phyloP scores from a whole-genome alignment of 2,113 vertebrate species.

The Cisticola juncidis region DNA sequence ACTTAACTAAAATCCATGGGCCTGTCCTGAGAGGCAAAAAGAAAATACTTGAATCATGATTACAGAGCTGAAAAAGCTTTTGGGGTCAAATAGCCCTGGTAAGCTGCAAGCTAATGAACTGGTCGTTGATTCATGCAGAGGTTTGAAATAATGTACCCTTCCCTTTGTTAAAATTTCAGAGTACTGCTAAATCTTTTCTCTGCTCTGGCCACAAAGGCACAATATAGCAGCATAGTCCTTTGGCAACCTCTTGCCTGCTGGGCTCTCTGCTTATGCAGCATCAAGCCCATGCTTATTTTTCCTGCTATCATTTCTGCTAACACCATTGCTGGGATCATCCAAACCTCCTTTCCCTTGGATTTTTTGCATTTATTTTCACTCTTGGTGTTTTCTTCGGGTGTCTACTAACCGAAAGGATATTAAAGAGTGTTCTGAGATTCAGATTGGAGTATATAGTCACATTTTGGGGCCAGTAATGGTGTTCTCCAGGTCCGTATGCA shows the following conservation, averaged over 20 bases:
- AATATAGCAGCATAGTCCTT: background rate
- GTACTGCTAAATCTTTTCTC: background rate
- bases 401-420: conserved; percentile 60
- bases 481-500: background rate
- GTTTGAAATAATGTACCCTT: background rate
- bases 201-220: background rate
- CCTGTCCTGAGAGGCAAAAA: background rate
- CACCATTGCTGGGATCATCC: background rate
- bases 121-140: background rate
- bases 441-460: background rate
- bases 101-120: background rate
- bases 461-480: background rate
- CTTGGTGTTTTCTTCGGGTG: background rate
- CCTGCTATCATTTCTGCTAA: background rate
- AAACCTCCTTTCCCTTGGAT: background rate
- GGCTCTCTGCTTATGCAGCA: background rate
- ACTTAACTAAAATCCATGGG: background rate
- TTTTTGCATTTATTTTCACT: background rate
- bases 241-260: background rate
- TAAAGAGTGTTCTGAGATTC: conserved; percentile 23
- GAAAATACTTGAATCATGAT: background rate
- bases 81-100: background rate
- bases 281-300: background rate
- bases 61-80: background rate
- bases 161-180: background rate